phyloP scores from a whole-genome alignment of 1,140 invertebrate genomes.

The Drosophila nigromelanica region DNA sequence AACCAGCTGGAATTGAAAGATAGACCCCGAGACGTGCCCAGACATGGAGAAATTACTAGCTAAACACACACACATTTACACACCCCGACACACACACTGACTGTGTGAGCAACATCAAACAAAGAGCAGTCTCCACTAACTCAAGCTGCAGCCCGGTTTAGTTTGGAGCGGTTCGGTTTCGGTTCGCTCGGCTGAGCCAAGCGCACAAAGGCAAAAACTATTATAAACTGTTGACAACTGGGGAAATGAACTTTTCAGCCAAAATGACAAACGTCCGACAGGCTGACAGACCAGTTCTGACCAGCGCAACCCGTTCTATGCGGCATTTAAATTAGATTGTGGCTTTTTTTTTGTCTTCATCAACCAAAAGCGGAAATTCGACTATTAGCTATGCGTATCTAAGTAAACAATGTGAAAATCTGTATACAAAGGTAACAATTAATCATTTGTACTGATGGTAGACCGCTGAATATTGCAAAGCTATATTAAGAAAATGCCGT shows the following conservation, averaged over 20 bases:
- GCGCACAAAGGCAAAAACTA: conserved; percentile 60
- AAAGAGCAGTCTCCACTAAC: conserved; percentile 45
- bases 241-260: conserved; percentile 76
- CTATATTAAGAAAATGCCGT: too few relatives aligned
- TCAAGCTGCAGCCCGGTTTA: conserved; percentile 15
- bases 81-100: conserved; percentile 16
- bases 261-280: conserved; percentile 63
- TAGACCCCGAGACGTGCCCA: conserved; percentile 42
- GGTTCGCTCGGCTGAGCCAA: conserved; percentile 30
- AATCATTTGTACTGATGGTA: background rate
- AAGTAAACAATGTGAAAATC: conserved; percentile 1
- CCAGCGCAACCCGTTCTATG: conserved; percentile 10
- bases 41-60: conserved; percentile 42
- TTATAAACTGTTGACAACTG: conserved; percentile 75
- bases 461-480: too few relatives aligned
- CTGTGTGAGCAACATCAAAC: conserved; percentile 63
- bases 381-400: background rate
- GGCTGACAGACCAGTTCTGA: conserved; percentile 1
- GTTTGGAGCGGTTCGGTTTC: conserved; percentile 43
- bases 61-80: conserved; percentile 23
- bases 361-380: background rate
- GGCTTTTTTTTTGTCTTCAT: background rate
- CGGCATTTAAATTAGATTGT: conserved; percentile 19
- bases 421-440: background rate
- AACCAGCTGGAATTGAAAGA: conserved; percentile 79